These are phyloP conservation scores for Alfaro cultratus DNA, from an alignment of 2,797 vertebrate species.

Conservation along the genomic window DNA sequence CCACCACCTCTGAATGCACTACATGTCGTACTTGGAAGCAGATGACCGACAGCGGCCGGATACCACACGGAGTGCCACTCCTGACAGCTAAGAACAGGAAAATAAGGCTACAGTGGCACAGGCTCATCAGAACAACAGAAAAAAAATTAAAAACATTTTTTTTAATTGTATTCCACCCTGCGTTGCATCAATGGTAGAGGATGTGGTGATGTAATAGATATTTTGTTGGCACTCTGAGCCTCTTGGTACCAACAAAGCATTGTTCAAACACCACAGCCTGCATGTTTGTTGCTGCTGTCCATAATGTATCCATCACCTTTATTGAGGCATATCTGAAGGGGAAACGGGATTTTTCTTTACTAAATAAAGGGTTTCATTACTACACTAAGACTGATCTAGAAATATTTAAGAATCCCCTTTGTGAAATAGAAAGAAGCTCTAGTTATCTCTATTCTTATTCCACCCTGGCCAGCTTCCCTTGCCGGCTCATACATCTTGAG, in stretches of 20 bases:
- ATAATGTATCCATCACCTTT: background rate
- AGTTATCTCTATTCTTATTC: background rate
- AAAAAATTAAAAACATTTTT: too few species aligned
- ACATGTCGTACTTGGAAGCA: background rate
- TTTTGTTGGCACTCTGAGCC: background rate
- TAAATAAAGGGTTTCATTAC: background rate
- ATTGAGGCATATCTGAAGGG: background rate
- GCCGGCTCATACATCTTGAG: background rate
- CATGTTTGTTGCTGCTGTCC: background rate
- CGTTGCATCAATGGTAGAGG: background rate
- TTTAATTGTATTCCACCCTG: background rate
- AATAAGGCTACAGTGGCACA: background rate
- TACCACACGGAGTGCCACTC: background rate
- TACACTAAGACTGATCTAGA: background rate
- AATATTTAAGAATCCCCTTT: background rate
- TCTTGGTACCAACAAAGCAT: conserved; percentile 3
- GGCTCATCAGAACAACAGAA: background rate
- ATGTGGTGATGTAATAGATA: background rate
- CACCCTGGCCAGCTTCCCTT: background rate
- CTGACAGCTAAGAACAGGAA: background rate
- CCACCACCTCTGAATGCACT: background rate
- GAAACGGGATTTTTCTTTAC: background rate
- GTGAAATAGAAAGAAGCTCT: background rate
- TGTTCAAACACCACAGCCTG: background rate
- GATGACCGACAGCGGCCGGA: background rate